Evolutionary conservation across 2,113 vertebrate genomes (phyloP).

Genomic region (Mystacornis crossleyi): DNA sequence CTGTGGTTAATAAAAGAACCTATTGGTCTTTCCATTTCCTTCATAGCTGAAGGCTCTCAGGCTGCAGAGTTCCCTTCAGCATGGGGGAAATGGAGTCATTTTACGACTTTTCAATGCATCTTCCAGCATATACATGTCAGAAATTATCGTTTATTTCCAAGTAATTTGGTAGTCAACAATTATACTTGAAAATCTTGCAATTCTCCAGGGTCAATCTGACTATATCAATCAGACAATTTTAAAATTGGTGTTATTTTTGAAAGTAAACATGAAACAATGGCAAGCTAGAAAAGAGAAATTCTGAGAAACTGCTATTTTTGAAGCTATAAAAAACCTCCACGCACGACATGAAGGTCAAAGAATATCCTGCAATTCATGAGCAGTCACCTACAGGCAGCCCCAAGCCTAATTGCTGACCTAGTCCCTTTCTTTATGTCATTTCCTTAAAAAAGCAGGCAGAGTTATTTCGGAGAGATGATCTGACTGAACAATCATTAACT

Average conservation of each 20-base stretch:
- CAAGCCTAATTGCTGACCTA: not conserved
- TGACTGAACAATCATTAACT: not conserved
- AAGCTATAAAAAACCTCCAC: not conserved
- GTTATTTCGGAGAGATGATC: not conserved
- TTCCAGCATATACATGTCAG: not conserved
- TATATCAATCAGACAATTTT: not conserved
- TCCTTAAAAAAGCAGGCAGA: not conserved
- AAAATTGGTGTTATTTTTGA: not conserved
- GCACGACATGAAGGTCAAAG: not conserved
- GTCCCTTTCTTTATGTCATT: not conserved
- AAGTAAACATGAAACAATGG: not conserved
- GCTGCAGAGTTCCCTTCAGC: not conserved
- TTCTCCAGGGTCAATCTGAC: not conserved
- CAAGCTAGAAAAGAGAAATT: not conserved
- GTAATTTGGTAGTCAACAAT: not conserved
- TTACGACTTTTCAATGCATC: not conserved
- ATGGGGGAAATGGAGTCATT: not conserved
- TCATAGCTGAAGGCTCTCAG: not conserved
- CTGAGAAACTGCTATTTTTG: not conserved
- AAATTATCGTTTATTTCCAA: not conserved
- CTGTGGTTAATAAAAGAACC: not conserved
- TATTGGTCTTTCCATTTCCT: not conserved
- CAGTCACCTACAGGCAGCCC: not conserved
- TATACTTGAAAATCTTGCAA: not conserved
- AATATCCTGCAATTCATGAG: conserved; percentile 23